Evolutionary conservation across 2,113 vertebrate species (phyloP).

Genomic region (Megaceryle torquata): DNA sequence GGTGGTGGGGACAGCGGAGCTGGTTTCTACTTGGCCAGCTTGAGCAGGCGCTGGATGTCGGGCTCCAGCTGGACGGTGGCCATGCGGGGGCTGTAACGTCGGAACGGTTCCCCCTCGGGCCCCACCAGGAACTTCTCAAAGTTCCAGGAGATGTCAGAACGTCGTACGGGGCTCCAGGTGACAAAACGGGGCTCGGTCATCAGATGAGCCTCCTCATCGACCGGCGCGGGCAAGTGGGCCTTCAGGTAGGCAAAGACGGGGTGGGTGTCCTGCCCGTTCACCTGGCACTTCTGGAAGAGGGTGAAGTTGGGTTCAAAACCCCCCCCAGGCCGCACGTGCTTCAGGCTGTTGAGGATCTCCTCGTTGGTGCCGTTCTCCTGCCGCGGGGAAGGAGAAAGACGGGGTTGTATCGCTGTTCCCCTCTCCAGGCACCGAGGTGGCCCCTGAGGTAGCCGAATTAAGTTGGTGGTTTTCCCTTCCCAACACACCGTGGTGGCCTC

Average conservation of each 20-base stretch:
- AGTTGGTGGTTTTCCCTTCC: no score
- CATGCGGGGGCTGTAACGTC: constrained; percentile 89
- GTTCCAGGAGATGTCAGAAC: constrained; percentile 93
- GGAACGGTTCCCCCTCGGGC: constrained; percentile 94
- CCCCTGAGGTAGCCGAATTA: no score
- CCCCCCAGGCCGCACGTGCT: constrained; percentile 87
- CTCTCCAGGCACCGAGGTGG: no score
- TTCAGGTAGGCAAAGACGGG: constrained; percentile 95
- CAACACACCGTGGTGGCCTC: no score
- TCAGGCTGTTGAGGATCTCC: constrained; percentile 89
- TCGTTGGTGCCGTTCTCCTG: constrained; percentile 91
- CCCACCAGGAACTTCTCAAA: constrained; percentile 98
- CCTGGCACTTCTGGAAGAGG: constrained; percentile 90
- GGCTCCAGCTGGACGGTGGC: constrained; percentile 87
- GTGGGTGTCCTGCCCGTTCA: constrained; percentile 89
- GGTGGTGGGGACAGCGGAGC: background rate
- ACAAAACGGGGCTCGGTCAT: constrained; percentile 87
- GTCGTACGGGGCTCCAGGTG: constrained; percentile 87
- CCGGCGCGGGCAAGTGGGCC: constrained; percentile 88
- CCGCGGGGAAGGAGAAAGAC: background rate
- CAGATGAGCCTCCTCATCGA: constrained; percentile 82
- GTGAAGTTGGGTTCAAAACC: constrained; percentile 90
- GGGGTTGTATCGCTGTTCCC: rapidly evolving
- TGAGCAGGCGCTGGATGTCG: constrained; percentile 91
- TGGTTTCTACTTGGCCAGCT: constrained; percentile 83